Base-by-base conservation (phyloP, 2,797 vertebrate species). In the Oreonectes daqikongensis region DNA sequence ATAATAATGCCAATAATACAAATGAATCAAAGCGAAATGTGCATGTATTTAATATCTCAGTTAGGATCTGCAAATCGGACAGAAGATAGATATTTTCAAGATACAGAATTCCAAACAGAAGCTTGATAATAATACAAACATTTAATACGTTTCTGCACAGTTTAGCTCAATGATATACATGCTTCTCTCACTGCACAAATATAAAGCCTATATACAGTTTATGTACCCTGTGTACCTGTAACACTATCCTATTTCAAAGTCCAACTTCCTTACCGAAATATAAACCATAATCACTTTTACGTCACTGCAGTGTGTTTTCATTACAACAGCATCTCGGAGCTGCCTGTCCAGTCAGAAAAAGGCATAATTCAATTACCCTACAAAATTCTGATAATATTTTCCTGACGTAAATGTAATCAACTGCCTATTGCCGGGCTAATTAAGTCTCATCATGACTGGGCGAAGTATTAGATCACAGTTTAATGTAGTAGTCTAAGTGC, bases 291-390 rank as follows among this genome's bases (percentile, higher is more conserved):
- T 87, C 79, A 86, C 82, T 82, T 74, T 76, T 83, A 46, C 65
- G 84, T 85, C 0, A 78, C 79, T 50, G 86, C n/a, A 81, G 48
- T 79, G 59, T 86, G 85, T 86, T 84, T 87, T 86, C 0, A 8
- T 83, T 87, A 87, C 85, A 59, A 59, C 26, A n/a, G 85, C 88
- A 88, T 87, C 64, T 75, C 64, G 63, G 68, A 80, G 81, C 87
- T 77, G 89, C 89, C 74, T 85, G 75, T 52, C 80, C 82, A 77
- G 86, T 89, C 85, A 84, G 57, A 87, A 85, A 74, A 87, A 90
- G 82, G 35, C 77, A 0, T 90, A 93, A 95, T 93, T 90, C 85
- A 91, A 94, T 94, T 93, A 90, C 87, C 79, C 79, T 63, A 11
- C 46, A 83, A 87, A 90, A 87, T 83, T 82, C 85, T 70, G 84